These are phyloP conservation scores for Strigamia maritima DNA, from an alignment of 2,888 invertebrate species.

Conservation along the genomic window DNA sequence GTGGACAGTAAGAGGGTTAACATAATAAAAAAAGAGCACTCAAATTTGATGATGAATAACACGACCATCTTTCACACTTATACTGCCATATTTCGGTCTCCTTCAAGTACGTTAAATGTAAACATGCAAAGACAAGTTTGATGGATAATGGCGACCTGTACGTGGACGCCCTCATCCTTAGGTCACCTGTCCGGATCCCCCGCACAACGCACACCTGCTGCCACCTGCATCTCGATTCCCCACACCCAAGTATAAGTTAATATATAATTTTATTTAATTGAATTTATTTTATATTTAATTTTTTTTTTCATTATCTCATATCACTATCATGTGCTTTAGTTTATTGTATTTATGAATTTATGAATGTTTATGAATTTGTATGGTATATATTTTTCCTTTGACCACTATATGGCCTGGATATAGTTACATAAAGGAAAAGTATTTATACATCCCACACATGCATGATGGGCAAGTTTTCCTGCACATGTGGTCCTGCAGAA, in stretches of 20 bases:
- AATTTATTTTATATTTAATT: not conserved
- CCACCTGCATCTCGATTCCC: not conserved
- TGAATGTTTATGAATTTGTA: too few relatives aligned
- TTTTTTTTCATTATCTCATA: not conserved
- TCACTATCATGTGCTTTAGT: too few relatives aligned
- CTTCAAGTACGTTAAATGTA: not conserved
- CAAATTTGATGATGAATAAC: slow-evolving; percentile 9
- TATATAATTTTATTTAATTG: not conserved
- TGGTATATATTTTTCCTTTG: not conserved
- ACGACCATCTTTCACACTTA: slow-evolving; percentile 10
- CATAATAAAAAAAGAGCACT: not conserved
- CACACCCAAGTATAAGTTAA: not conserved
- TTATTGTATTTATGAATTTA: too few relatives aligned
- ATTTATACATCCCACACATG: not conserved
- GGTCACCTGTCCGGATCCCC: not conserved
- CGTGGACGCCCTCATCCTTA: not conserved
- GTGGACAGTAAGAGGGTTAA: slow-evolving; percentile 15
- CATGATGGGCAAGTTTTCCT: not conserved
- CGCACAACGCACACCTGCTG: not conserved
- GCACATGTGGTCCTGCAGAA: slow-evolving; percentile 1
- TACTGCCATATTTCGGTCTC: not conserved
- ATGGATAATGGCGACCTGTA: not conserved
- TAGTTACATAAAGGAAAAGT: not conserved
- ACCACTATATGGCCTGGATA: not conserved
- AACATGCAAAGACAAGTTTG: slow-evolving; percentile 4